Base-by-base conservation (phyloP, 2,797 vertebrate species). In the Brachyalestes nurse region DNA sequence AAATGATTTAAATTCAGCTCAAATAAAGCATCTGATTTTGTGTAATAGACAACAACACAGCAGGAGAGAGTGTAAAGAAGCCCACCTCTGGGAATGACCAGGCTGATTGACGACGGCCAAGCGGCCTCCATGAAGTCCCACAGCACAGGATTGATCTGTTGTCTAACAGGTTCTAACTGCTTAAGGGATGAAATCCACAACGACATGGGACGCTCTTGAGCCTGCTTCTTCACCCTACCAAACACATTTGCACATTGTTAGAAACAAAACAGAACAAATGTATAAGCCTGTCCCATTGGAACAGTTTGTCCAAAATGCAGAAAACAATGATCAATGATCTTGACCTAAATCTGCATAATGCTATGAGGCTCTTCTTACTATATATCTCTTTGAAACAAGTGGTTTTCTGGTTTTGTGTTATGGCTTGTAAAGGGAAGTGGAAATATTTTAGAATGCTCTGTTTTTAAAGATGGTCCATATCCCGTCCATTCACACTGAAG, bases 71-170 rank as follows among this genome's bases (percentile, higher is more conserved):
- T 34, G 16, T 49, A 17, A 72, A 23, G 16, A 16, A 64, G 65
- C 88, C 86, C 80, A 97, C 97, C 96, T 94, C 96, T 95, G 69
- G 94, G 94, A 86, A 97, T 93, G 42, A 97, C 96, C 92, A 97
- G 88, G 86, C 97, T 97, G 53, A 97, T 96, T 2, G 96, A 96
- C 53, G 96, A 97, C 0, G 96, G 96, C 97, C 96, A 97, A 0
- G 95, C 95, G 47, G 94, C 95, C 83, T 94, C 91, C 96, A 97
- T 97, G 86, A 97, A 96, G 87, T 97, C 95, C 92, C 96, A 95
- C 40, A 97, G 93, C 65, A 97, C 73, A 2, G 96, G 95, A 82
- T 77, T 92, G 85, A 97, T 94, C 85, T 97, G 89, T 85, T 96
- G 93, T 84, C 92, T 95, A 34, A 95, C 95, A 3, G 95, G 93